Percentiles rank a stretch among this genome's conserved stretches.
Evolutionary conservation across 2,888 invertebrate species (phyloP).

Genomic region (Coenonympha arcania): DNA sequence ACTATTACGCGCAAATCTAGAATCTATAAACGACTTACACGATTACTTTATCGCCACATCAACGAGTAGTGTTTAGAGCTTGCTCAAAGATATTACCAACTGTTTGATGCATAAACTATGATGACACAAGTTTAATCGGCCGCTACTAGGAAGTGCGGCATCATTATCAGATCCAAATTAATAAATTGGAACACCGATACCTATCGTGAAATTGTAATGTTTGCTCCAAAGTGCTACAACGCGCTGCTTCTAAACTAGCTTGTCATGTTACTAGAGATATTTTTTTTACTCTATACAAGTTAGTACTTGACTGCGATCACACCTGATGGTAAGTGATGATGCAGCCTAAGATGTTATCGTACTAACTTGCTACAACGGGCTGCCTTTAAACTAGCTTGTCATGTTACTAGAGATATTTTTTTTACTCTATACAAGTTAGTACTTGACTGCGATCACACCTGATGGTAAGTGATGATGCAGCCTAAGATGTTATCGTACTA

Average conservation of each 20-base stretch:
- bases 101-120: neutral
- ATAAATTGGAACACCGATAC: slow-evolving; percentile 12
- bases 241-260: neutral
- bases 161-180: slow-evolving; percentile 13
- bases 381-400: neutral
- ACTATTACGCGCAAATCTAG: too few species aligned
- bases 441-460: too few species aligned
- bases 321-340: too few species aligned
- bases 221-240: neutral
- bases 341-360: too few species aligned
- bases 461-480: too few species aligned
- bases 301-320: too few species aligned
- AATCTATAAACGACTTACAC: too few species aligned
- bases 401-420: neutral
- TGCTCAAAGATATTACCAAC: neutral
- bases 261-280: neutral
- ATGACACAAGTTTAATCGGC: slow-evolving; percentile 8
- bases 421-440: too few species aligned
- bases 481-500: too few species aligned
- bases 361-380: neutral
- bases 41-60: too few species aligned
- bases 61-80: too few species aligned
- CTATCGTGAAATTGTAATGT: slow-evolving; percentile 5
- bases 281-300: too few species aligned
- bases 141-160: slow-evolving; percentile 12